A percentile compares a stretch with the other conserved stretches of the same genome.
Conservation (phyloP, 2,113 vertebrate genomes). For the Platanista minor region DNA sequence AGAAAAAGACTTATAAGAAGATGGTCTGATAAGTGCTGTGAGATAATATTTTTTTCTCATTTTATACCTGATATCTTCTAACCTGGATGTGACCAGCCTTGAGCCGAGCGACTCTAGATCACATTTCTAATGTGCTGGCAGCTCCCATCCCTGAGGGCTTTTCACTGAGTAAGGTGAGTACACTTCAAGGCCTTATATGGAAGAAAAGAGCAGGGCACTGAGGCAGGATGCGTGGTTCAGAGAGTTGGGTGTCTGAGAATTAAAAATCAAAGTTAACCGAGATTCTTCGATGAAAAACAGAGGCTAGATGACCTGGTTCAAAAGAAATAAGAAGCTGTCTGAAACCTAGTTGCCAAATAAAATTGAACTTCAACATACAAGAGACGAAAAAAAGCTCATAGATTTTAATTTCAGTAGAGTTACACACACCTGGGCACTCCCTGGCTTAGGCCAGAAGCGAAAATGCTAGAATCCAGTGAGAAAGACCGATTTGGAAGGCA, state of each 20-base stretch:
- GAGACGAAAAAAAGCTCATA: not conserved
- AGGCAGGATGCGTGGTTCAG: conserved; percentile 19
- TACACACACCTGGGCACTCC: conserved; percentile 14
- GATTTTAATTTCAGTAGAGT: not conserved
- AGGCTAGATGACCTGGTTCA: not conserved
- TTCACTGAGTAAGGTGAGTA: not conserved
- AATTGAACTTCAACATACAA: not conserved
- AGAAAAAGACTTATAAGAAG: conserved; percentile 67
- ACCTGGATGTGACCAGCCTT: not conserved
- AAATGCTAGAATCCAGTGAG: not conserved
- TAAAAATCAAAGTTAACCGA: not conserved
- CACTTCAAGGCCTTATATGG: conserved; percentile 42
- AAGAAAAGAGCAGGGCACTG: not conserved
- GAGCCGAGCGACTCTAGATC: not conserved
- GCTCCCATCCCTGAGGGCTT: not conserved
- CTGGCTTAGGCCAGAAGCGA: not conserved
- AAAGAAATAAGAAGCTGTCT: conserved; percentile 36
- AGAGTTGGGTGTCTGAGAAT: not conserved
- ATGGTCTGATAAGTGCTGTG: conserved; percentile 66
- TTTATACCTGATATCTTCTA: conserved; percentile 40
- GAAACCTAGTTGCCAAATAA: not conserved
- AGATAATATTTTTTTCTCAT: conserved; percentile 51
- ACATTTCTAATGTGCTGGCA: conserved; percentile 11
- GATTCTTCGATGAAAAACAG: conserved; percentile 34
- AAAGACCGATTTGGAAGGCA: not conserved